A percentile compares a stretch with the other conserved stretches of the same genome.
These are phyloP conservation scores for Chloroceryle amazona DNA, from an alignment of 2,797 vertebrate species.

Conservation along the genomic window DNA sequence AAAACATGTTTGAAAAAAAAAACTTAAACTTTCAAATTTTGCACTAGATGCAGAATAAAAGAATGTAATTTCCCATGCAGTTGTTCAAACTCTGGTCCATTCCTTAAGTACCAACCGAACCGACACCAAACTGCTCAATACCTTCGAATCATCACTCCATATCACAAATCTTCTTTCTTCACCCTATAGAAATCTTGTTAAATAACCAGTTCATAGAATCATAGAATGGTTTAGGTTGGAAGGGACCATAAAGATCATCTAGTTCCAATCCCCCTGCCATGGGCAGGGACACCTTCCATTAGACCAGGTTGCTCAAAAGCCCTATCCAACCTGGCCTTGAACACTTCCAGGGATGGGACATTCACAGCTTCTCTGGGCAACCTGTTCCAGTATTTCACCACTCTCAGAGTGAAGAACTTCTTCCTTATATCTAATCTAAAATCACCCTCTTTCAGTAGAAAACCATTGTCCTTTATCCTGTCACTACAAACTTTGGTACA, in stretches of 20 bases:
- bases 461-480: too few relatives aligned
- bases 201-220: neutral
- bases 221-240: neutral
- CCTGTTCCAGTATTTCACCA: too few relatives aligned
- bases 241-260: neutral
- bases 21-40: neutral
- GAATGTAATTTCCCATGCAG: neutral
- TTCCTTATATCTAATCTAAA: too few relatives aligned
- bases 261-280: neutral
- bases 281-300: neutral
- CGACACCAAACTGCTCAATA: neutral
- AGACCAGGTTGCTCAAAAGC: too few relatives aligned
- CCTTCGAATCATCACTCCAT: neutral
- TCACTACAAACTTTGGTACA: too few relatives aligned
- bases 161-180: neutral
- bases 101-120: neutral
- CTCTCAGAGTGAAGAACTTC: too few relatives aligned
- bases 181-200: neutral
- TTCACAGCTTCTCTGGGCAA: too few relatives aligned
- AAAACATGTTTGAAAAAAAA: neutral
- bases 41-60: neutral
- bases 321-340: too few relatives aligned
- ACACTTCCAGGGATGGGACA: too few relatives aligned
- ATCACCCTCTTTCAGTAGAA: too few relatives aligned
- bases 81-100: neutral